Evolutionary conservation across 2,113 vertebrate genomes (phyloP).

Genomic region (Antigone vipio): DNA sequence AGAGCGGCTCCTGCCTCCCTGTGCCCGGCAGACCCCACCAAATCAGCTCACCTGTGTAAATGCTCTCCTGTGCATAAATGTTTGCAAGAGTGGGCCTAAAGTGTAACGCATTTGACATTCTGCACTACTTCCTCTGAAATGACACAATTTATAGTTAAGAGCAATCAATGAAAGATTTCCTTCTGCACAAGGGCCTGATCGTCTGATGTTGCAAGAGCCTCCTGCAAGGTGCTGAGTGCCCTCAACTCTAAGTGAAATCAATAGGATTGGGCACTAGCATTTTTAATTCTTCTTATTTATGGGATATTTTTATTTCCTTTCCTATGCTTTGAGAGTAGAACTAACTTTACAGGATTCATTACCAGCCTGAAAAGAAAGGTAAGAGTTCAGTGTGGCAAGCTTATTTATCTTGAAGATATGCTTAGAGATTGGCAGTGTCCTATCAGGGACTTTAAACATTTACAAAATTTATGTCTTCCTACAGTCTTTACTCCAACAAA

Average conservation of each 20-base stretch:
- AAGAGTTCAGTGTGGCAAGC: background rate
- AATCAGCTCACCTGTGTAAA: background rate
- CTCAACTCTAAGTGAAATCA: constrained; percentile 52
- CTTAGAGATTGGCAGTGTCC: constrained; percentile 6
- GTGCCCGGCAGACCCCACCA: background rate
- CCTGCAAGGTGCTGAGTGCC: constrained; percentile 55
- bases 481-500: constrained; percentile 20
- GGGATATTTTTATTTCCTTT: background rate
- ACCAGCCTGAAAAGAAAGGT: background rate
- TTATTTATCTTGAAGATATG: constrained; percentile 37
- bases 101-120: constrained; percentile 28
- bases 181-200: constrained; percentile 50
- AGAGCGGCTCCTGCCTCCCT: background rate
- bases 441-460: constrained; percentile 10
- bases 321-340: background rate
- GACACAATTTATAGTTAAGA: constrained; percentile 53
- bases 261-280: constrained; percentile 23
- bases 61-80: background rate
- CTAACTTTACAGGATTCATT: background rate
- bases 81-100: background rate
- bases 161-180: constrained; percentile 58
- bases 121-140: background rate
- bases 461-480: constrained; percentile 18
- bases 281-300: constrained; percentile 8
- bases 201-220: constrained; percentile 50